phyloP scores from a whole-genome alignment of 1,140 invertebrate species.

The Procambarus clarkii region DNA sequence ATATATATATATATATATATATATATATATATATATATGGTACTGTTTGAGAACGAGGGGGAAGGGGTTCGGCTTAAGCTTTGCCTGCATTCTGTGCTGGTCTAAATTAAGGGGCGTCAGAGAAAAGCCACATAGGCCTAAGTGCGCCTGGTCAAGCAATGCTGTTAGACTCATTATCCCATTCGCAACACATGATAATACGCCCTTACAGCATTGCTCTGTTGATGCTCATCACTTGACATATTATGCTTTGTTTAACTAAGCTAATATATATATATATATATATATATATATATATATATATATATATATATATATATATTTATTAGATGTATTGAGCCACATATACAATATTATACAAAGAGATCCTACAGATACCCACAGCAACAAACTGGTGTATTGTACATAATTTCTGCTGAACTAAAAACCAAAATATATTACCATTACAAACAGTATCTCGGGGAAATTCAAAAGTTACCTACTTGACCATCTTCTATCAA shows the following conservation, averaged over 20 bases:
- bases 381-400: constrained; percentile 41
- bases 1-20: too few relatives aligned
- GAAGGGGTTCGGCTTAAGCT: not conserved
- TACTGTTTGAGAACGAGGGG: not conserved
- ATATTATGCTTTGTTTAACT: constrained; percentile 49
- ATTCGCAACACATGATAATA: constrained; percentile 30
- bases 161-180: constrained; percentile 36
- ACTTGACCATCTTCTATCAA: constrained; percentile 55
- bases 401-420: constrained; percentile 41
- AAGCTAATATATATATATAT: constrained; percentile 54
- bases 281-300: not conserved
- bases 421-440: constrained; percentile 47
- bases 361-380: constrained; percentile 51
- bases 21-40: not conserved
- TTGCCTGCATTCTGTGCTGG: constrained; percentile 8
- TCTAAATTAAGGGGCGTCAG: not conserved
- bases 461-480: constrained; percentile 22
- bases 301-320: constrained; percentile 16
- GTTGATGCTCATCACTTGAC: constrained; percentile 29
- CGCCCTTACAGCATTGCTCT: constrained; percentile 39
- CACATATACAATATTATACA: constrained; percentile 69
- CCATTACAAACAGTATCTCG: constrained; percentile 59
- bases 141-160: constrained; percentile 1
- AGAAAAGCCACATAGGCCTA: constrained; percentile 3
- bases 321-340: constrained; percentile 59